Percentiles rank a stretch among this genome's conserved stretches.
Conservation (phyloP, 1,140 invertebrate species). For the Rhagoletis zephyria region DNA sequence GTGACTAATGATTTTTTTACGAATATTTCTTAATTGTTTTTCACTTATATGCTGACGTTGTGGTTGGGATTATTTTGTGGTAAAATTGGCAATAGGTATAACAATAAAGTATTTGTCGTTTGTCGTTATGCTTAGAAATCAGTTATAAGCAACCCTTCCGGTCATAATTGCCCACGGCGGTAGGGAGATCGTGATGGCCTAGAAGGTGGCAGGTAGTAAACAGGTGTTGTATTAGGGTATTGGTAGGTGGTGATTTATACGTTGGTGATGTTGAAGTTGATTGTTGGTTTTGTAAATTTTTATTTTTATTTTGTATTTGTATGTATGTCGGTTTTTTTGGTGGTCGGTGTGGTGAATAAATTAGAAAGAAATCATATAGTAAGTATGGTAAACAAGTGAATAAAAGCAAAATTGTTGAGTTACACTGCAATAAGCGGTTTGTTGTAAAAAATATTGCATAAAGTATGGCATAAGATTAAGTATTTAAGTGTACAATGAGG, state of each 20-base stretch:
- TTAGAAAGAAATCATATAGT: slow-evolving; percentile 47
- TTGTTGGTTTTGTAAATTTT: slow-evolving; percentile 13
- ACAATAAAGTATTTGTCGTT: neutral
- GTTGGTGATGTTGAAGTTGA: slow-evolving; percentile 3
- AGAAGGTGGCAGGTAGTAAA: slow-evolving; percentile 53
- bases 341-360: slow-evolving; percentile 53
- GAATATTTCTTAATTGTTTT: neutral
- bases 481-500: neutral
- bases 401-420: slow-evolving; percentile 61
- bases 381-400: slow-evolving; percentile 68
- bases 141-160: slow-evolving; percentile 70
- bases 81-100: slow-evolving; percentile 35
- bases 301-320: neutral
- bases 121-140: slow-evolving; percentile 63
- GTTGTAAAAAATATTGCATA: neutral
- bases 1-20: slow-evolving; percentile 4
- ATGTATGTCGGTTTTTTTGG: slow-evolving; percentile 55
- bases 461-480: neutral
- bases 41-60: neutral
- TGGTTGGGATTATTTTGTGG: slow-evolving; percentile 25
- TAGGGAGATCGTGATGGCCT: slow-evolving; percentile 72
- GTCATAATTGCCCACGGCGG: slow-evolving; percentile 72
- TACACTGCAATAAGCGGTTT: neutral
- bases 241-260: slow-evolving; percentile 32
- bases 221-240: neutral